Base-by-base conservation (phyloP, 2,797 vertebrate genomes). In the Eospalax fontanierii region DNA sequence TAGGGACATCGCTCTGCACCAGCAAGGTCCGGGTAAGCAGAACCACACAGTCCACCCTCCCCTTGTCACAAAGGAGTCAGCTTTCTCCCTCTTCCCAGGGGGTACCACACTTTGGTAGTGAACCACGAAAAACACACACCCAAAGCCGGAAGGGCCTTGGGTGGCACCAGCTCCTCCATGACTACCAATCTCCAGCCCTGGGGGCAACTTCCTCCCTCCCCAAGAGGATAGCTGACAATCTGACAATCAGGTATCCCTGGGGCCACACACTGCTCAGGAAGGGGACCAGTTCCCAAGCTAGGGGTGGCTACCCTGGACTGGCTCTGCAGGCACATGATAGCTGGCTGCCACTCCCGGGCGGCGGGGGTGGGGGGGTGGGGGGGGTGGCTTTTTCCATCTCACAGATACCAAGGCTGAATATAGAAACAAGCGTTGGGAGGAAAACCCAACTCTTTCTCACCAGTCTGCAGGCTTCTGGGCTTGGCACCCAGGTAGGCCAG, bases 401-500 rank as follows among this genome's bases (percentile, higher is more conserved):
- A 40, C 85, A 87, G 95, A 90, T n/a, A 91, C 71, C 6, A 16
- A 19, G 18, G 61, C 94, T 81, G 80, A 96, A 87, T 80, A 87
- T n/a, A 95, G 94, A 91, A 94, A 91, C 88, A 57, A 87, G 54
- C 26, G 28, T 43, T 14, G 4, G 12, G 21, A 66, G 38, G 28
- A 74, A 86, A 86, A 30, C 70, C 10, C 8, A 73, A 18, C 83
- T 46, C 99, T 99, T 98, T 40, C 99, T 99, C 98, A 99, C 99
- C 99, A 87, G 99, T 99, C 98, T 99, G 99, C 97, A 99, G 98
- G 98, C 99, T 99, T 95, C 99, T 99, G 2, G 99, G 99, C 97
- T 99, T 99, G 96, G 99, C 99, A 15, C 99, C 99, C 97, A 99
- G 98, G 98, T 99, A 99, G 0, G 99, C 99, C 97, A 99, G 98